Evolutionary conservation across 2,113 vertebrate species (phyloP).

Genomic region (Brienomyrus longianalis): DNA sequence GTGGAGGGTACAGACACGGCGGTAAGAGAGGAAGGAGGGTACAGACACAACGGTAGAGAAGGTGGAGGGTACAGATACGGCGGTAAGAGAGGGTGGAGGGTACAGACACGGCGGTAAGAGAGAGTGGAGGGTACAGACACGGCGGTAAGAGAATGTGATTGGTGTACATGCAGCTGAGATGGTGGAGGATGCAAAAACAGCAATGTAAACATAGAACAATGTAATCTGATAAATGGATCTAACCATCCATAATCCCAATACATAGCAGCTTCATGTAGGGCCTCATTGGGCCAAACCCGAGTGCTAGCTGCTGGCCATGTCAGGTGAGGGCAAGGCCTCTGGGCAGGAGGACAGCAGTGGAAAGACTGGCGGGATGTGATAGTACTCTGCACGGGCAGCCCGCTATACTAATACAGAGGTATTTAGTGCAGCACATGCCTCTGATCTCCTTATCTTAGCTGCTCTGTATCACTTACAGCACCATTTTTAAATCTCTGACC

Average conservation of each 20-base stretch:
- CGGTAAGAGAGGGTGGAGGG: too few relatives aligned
- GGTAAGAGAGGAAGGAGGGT: too few relatives aligned
- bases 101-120: neutral
- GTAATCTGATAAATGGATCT: neutral
- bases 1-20: too few relatives aligned
- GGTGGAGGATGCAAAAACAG: neutral
- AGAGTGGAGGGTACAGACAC: neutral
- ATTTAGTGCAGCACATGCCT: neutral
- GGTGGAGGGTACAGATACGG: neutral
- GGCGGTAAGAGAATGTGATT: too few relatives aligned
- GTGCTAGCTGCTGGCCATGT: neutral
- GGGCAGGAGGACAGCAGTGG: neutral
- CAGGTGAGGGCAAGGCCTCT: neutral
- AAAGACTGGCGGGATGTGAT: neutral
- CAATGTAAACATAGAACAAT: neutral
- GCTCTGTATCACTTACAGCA: neutral
- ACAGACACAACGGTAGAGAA: neutral
- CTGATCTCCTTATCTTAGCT: neutral
- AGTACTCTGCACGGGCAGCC: neutral
- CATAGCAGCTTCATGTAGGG: neutral
- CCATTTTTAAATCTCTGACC: neutral
- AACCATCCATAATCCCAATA: neutral
- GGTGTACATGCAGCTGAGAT: too few relatives aligned
- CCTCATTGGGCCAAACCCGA: neutral
- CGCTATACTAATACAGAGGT: neutral